Base-by-base conservation (phyloP, 2,797 vertebrate genomes). In the Sitta carolinensis region DNA sequence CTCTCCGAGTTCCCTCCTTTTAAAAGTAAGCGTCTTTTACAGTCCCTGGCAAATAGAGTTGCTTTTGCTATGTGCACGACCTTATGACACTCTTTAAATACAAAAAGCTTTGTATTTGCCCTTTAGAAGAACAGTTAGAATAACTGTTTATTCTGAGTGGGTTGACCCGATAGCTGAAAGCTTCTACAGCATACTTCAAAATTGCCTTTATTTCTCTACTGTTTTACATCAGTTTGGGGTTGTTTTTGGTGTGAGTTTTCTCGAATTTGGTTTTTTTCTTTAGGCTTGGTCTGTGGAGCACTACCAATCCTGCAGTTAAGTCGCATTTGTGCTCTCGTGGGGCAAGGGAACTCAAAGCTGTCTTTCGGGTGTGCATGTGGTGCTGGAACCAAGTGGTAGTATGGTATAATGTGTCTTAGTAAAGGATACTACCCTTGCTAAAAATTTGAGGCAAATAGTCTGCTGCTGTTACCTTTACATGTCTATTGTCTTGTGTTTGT, bases 1-100 rank as follows among this genome's bases (percentile, higher is more conserved):
- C 6, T 18, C 2, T 14, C 13, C 5, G 17, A 62, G 17, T 23
- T 19, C 3, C 6, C 4, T 23, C 2, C 1, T 10, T 50, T 52
- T 30, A 34, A 4, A 64, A 91, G 13, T 42, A 34, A 47, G 27
- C 7, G 43, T 14, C 1, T 69, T 52, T 63, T 51, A 29, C 38
- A 27, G 16, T n/a, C n/a, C 2, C 8, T 47, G 6, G 62, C 3
- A 58, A 51, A 42, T 9, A 1, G 21, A 48, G 16, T 69, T 87
- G 17, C 12, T 81, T 75, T 75, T 73, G 13, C 32, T 74, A 11
- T 1, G 5, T 47, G n/a, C 16, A 17, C 40, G 54, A 63, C 20
- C 21, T 50, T 21, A 32, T 25, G 25, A 13, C 0, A 1, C 30
- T n/a, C 75, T 68, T 70, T 59, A 69, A 79, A 54, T 73, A 43